phyloP scores from a whole-genome alignment of 2,797 vertebrate species.

The Betta splendens region DNA sequence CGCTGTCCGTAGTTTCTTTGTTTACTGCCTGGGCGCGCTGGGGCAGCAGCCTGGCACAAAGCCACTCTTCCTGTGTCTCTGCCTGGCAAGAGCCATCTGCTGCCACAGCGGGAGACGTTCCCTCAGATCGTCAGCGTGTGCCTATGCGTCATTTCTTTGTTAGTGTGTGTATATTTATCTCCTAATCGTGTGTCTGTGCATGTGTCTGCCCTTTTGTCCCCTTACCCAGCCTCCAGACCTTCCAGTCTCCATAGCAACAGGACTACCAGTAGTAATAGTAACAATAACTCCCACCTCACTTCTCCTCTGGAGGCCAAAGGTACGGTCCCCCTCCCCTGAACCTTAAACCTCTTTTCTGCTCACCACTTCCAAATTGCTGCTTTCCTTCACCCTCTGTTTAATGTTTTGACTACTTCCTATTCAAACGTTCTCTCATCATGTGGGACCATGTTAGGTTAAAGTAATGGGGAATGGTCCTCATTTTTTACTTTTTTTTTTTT shows the following conservation, averaged over 20 bases:
- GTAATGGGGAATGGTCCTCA: no score
- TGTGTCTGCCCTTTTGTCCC: constrained; percentile 53
- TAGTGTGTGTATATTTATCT: constrained; percentile 43
- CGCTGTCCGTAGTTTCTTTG: constrained; percentile 42
- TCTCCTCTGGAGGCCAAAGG: constrained; percentile 93
- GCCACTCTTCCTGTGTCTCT: constrained; percentile 75
- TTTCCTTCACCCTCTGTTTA: constrained; percentile 11
- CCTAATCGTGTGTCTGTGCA: constrained; percentile 56
- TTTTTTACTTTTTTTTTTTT: neutral
- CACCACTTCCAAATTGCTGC: neutral
- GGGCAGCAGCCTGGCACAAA: constrained; percentile 66
- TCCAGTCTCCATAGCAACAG: constrained; percentile 96
- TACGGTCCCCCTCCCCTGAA: constrained; percentile 74
- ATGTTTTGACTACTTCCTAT: neutral
- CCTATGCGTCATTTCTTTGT: constrained; percentile 34
- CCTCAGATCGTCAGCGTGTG: constrained; percentile 57
- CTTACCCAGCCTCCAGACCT: constrained; percentile 89
- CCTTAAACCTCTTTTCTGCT: constrained; percentile 1
- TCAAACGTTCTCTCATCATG: neutral
- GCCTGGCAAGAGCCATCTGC: constrained; percentile 78
- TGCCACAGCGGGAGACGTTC: constrained; percentile 74
- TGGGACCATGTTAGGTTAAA: constrained; percentile 5
- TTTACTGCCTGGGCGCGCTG: constrained; percentile 76
- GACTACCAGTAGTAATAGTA: constrained; percentile 95
- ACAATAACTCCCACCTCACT: constrained; percentile 88